Evolutionary conservation across 2,888 invertebrate species (phyloP), one percentile per base, ranked within the genome.

Genomic region (Acrocera orbiculus): DNA sequence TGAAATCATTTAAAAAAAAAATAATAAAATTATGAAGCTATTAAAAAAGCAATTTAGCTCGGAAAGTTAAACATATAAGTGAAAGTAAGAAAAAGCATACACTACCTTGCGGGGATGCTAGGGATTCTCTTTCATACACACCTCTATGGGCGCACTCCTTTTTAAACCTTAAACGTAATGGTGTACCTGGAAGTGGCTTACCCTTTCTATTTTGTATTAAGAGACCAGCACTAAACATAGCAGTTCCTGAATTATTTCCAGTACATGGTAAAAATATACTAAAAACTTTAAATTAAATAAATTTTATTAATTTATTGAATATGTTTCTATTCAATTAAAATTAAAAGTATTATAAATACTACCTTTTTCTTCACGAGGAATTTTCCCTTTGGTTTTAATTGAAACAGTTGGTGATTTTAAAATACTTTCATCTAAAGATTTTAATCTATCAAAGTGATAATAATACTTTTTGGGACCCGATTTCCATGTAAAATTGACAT

Each of bases 81-180:
- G n/a, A n/a, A n/a, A n/a, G n/a, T 26, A 32, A 37, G 27, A 34
- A 39, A 37, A 10, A 42, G 45, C 44, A 45, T 58, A 60, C 60
- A 56, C 58, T 60, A 60, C 60, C 60, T 60, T 58, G 59, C 53
- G 53, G 46, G 52, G 54, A 52, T 54, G 54, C 53, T 52, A 56
- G 52, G 51, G 53, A 52, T 52, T 56, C 51, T 50, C 48, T 58
- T 53, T 70, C 67, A 69, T 69, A 75, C 75, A 75, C 75, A 82
- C 83, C 82, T 75, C 82, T 78, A 69, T 81, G 80, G 61, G 82
- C 77, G 69, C 89, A 90, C 70, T 89, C 87, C 73, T 89, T 89
- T 64, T 82, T 75, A 56, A 89, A 70, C 62, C 76, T 77, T 54
- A 89, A 68, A 51, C 83, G 70, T 49, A 90, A 65, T 40, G 89